Percentiles rank a stretch among this genome's conserved stretches.
These are phyloP conservation scores for Arctia plantaginis DNA, from an alignment of 2,888 invertebrate genomes.

Conservation along the genomic window DNA sequence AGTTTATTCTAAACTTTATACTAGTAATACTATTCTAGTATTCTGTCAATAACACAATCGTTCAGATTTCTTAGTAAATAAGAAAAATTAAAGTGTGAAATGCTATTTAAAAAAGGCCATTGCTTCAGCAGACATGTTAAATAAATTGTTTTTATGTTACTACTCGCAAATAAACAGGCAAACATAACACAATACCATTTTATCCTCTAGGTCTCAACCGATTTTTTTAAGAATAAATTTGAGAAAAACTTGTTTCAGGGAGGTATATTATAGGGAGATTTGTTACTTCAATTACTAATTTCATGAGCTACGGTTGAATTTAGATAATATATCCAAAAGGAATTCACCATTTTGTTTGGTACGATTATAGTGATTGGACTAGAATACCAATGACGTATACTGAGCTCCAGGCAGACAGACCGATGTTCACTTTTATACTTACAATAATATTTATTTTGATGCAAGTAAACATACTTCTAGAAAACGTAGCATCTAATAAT, in stretches of 20 bases:
- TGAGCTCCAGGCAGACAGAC: constrained; percentile 11
- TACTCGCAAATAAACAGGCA: background rate
- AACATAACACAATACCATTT: background rate
- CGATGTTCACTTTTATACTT: background rate
- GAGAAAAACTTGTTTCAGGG: background rate
- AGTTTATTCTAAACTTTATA: too few species aligned
- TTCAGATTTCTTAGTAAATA: too few species aligned
- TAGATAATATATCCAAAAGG: background rate
- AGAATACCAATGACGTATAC: constrained; percentile 4
- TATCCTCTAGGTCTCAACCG: background rate
- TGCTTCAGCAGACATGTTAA: background rate
- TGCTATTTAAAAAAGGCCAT: background rate
- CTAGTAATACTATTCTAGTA: background rate
- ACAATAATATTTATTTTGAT: constrained; percentile 9
- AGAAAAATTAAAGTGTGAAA: background rate
- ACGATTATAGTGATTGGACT: background rate
- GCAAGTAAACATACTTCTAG: constrained; percentile 11
- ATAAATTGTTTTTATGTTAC: background rate
- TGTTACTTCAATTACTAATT: background rate
- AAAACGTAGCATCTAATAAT: constrained; percentile 19
- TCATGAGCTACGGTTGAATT: background rate
- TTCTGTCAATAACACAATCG: too few species aligned
- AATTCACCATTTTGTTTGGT: background rate
- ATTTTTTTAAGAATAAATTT: background rate
- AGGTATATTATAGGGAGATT: background rate